A percentile compares a stretch with the other conserved stretches of the same genome.
These are phyloP conservation scores for Oryctes rhinoceros DNA, from an alignment of 1,140 invertebrate genomes.

Conservation along the genomic window DNA sequence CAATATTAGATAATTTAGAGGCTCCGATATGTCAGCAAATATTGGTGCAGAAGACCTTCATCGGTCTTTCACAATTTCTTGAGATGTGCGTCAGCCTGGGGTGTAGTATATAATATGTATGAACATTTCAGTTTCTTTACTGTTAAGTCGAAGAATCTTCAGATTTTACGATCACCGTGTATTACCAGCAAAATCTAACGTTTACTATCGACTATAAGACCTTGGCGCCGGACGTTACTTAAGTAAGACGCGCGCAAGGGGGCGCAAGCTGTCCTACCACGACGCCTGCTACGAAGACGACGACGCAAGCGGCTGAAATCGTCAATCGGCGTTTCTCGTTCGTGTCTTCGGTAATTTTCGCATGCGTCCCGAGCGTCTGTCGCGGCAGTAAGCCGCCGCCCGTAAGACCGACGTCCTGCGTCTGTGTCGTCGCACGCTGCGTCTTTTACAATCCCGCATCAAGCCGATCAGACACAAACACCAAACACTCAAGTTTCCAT, in stretches of 20 bases:
- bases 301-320: not conserved
- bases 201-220: not conserved
- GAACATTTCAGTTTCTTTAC: too few species aligned
- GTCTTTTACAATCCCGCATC: not conserved
- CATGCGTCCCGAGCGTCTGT: slow-evolving; percentile 15
- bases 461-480: not conserved
- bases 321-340: too few species aligned
- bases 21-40: too few species aligned
- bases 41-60: too few species aligned
- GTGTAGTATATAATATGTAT: too few species aligned
- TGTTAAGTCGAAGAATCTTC: not conserved
- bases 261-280: not conserved
- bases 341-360: slow-evolving; percentile 35
- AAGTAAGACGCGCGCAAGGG: slow-evolving; percentile 7
- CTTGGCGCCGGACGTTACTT: slow-evolving; percentile 31
- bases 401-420: slow-evolving; percentile 41
- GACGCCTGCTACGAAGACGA: not conserved
- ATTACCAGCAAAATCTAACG: too few species aligned
- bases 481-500: not conserved
- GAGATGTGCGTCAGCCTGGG: too few species aligned
- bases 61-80: too few species aligned
- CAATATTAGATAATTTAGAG: too few species aligned
- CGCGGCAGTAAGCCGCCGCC: slow-evolving; percentile 36
- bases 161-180: not conserved
- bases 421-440: slow-evolving; percentile 22